Percentiles rank a stretch among this genome's conserved stretches.
Evolutionary conservation across 2,797 vertebrate species (phyloP).

Genomic region (Parauchenoglanis ngamensis): DNA sequence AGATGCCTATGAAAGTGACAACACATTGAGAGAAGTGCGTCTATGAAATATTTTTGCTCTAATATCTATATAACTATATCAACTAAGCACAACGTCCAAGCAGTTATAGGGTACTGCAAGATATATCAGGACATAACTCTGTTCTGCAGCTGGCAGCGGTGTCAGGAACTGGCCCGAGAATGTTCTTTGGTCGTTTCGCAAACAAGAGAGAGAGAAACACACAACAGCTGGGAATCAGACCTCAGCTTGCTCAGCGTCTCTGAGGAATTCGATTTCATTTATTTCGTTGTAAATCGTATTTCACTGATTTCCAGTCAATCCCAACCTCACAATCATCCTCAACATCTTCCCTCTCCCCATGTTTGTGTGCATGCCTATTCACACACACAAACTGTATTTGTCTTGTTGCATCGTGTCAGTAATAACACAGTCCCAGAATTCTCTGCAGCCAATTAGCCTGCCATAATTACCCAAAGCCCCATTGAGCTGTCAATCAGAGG

Average conservation of each 20-base stretch:
- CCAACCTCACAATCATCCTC: background rate
- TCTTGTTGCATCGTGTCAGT: constrained; percentile 71
- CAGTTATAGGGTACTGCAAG: background rate
- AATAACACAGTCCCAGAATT: constrained; percentile 79
- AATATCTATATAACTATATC: background rate
- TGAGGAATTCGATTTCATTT: background rate
- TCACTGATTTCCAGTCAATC: background rate
- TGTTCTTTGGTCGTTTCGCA: background rate
- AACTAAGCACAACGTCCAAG: background rate
- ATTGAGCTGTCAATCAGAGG: constrained; percentile 79
- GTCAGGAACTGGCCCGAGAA: constrained; percentile 4
- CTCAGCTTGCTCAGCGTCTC: background rate
- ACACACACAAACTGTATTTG: constrained; percentile 49
- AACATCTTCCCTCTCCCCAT: background rate
- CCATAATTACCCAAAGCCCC: constrained; percentile 80
- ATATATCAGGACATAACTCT: no score
- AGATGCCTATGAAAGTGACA: background rate
- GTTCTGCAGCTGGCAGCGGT: background rate
- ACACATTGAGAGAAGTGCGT: no score
- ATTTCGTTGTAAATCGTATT: background rate
- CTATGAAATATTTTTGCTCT: background rate
- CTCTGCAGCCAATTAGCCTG: constrained; percentile 78
- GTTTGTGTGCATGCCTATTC: background rate
- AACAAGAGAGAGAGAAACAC: background rate
- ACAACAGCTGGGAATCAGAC: background rate